Evolutionary conservation across 2,113 vertebrate genomes (phyloP).

Genomic region (Pungitius pungitius): DNA sequence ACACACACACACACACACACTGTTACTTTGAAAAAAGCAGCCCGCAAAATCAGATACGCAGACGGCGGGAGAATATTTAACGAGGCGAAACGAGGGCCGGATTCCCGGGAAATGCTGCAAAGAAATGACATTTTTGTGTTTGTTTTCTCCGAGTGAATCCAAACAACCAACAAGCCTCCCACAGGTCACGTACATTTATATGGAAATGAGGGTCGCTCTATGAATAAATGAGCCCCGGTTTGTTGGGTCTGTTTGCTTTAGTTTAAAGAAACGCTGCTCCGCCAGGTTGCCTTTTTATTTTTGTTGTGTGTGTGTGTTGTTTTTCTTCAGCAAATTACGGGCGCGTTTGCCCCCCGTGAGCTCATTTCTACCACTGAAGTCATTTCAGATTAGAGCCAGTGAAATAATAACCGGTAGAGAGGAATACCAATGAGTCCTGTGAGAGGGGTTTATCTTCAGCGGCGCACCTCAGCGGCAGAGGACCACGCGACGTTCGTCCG

Average conservation of each 20-base stretch:
- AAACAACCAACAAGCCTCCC: slow-evolving; percentile 53
- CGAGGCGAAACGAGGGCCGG: slow-evolving; percentile 24
- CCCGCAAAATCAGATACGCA: slow-evolving; percentile 50
- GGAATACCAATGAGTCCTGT: slow-evolving; percentile 53
- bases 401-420: slow-evolving; percentile 48
- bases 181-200: slow-evolving; percentile 67
- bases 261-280: slow-evolving; percentile 44
- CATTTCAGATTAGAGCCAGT: slow-evolving; percentile 63
- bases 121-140: slow-evolving; percentile 60
- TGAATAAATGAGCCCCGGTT: slow-evolving; percentile 62
- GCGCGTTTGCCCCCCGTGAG: slow-evolving; percentile 12
- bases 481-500: neutral
- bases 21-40: slow-evolving; percentile 29
- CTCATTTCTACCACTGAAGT: slow-evolving; percentile 55
- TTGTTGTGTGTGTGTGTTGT: slow-evolving; percentile 4
- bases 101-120: slow-evolving; percentile 11
- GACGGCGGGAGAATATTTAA: slow-evolving; percentile 30
- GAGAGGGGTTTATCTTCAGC: slow-evolving; percentile 30
- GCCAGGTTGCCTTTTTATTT: slow-evolving; percentile 36
- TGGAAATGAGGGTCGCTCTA: slow-evolving; percentile 65
- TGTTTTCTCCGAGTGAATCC: slow-evolving; percentile 40
- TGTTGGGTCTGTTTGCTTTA: slow-evolving; percentile 51
- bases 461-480: neutral
- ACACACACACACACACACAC: neutral
- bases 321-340: slow-evolving; percentile 47